phyloP scores from a whole-genome alignment of 2,113 vertebrate genomes.

The Pleuronectes platessa region DNA sequence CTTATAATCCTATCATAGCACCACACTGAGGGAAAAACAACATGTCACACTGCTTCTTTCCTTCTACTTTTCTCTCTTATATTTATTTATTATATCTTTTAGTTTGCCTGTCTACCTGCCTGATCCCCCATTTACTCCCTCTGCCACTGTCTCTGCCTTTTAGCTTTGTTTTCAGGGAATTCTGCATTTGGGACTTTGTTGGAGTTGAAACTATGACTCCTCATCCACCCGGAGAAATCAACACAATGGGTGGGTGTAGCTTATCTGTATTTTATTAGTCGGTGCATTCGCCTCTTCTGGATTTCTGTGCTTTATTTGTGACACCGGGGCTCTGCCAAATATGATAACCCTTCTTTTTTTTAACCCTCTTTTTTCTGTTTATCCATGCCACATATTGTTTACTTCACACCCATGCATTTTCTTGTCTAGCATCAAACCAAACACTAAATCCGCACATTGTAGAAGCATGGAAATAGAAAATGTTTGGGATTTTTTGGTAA shows the following conservation, averaged over 20 bases:
- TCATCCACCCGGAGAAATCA: slow-evolving; percentile 30
- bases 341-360: neutral
- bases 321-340: neutral
- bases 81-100: slow-evolving; percentile 12
- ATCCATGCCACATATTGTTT: neutral
- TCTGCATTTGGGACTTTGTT: slow-evolving; percentile 42
- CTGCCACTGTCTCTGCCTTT: slow-evolving; percentile 11
- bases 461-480: neutral
- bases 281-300: slow-evolving; percentile 7
- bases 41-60: neutral
- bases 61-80: neutral
- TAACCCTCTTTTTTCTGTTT: neutral
- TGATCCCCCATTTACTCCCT: slow-evolving; percentile 11
- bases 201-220: slow-evolving; percentile 38
- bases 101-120: slow-evolving; percentile 4
- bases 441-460: neutral
- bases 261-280: slow-evolving; percentile 46
- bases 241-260: slow-evolving; percentile 30
- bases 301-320: slow-evolving; percentile 21
- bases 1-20: slow-evolving; percentile 16
- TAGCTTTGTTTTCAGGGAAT: slow-evolving; percentile 16
- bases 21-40: neutral
- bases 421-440: neutral
- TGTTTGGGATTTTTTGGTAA: neutral
- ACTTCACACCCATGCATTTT: neutral